These are phyloP conservation scores for Azorinus chamasolen DNA, from an alignment of 2,888 invertebrate genomes.

Conservation along the genomic window DNA sequence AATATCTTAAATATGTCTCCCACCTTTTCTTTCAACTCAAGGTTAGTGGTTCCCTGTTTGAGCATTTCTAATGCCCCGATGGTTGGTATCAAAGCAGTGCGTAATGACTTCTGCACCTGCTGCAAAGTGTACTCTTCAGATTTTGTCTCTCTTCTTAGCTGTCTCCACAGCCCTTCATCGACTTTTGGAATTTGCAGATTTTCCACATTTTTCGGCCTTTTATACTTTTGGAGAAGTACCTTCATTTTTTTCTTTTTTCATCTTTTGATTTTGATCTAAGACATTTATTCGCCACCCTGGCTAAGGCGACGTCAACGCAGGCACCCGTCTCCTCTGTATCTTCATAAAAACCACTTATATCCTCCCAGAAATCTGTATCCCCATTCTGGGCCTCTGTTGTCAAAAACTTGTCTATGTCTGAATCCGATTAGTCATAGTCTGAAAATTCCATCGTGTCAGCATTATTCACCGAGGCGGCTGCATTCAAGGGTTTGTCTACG, in stretches of 20 bases:
- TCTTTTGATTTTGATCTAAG: slow-evolving; percentile 10
- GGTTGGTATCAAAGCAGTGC: slow-evolving; percentile 11
- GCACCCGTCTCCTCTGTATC: slow-evolving; percentile 3
- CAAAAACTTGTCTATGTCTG: too few species aligned
- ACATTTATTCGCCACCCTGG: slow-evolving; percentile 2
- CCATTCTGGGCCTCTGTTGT: slow-evolving; percentile 1
- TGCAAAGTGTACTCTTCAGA: slow-evolving; percentile 7
- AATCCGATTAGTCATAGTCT: too few species aligned
- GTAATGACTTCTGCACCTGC: neutral
- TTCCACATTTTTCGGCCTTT: slow-evolving; percentile 9
- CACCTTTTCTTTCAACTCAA: neutral
- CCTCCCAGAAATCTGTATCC: neutral
- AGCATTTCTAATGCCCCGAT: neutral
- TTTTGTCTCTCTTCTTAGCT: neutral
- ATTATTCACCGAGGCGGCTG: too few species aligned
- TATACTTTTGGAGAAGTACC: neutral
- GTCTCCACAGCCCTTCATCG: too few species aligned
- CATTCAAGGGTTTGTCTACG: too few species aligned
- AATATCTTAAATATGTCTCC: slow-evolving; percentile 29
- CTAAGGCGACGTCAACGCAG: neutral
- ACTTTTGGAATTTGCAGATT: neutral
- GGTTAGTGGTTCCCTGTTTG: neutral
- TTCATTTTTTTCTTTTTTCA: too few species aligned
- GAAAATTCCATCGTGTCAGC: too few species aligned
- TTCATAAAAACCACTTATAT: slow-evolving; percentile 10